Base-by-base conservation (phyloP, 2,113 vertebrate genomes). In the Caretta caretta region DNA sequence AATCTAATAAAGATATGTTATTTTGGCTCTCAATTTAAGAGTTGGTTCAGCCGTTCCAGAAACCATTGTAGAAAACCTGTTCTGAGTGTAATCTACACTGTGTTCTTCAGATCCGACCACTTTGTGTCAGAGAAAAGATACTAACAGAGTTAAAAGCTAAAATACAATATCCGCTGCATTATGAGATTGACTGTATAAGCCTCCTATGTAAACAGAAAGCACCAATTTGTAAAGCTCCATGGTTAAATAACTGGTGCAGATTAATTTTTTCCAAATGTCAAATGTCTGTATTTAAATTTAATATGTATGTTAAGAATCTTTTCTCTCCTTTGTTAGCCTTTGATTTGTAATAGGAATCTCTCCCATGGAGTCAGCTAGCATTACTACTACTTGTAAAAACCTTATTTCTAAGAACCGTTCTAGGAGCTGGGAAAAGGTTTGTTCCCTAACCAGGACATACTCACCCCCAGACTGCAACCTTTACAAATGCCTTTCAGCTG, bases 261-360 rank as follows among this genome's bases (percentile, higher is more conserved):
- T 95, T 76, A 96, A 94, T 89, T 96, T 95, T 96, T 97, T 95
- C 94, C 89, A 94, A 96, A 96, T 93, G 91, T 84, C 84, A 96
- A 83, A 95, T 97, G 88, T 92, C 91, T 96, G 57, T 92, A 84
- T 97, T 97, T 97, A 96, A 95, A 94, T 95, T 84, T 72, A 96
- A 89, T 91, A 85, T 93, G 84, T 82, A 59, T 86, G 83, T 86
- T 96, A 91, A 96, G 94, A 80, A 69, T 92, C 94, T 88, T 88
- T 80, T n/a, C 80, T 49, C 51, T 31, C 59, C 83, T 93, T 89
- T 46, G 51, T 90, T 87, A 91, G 75, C 87, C 92, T 93, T 95
- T 95, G 53, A 89, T 95, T 96, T 96, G 69, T 90, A 95, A 83
- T 56, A 86, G 85, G 72, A 96, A 95, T 90, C 84, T 56, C 78